A percentile compares a stretch with the other conserved stretches of the same genome.
Conservation (phyloP, 2,888 invertebrate genomes). For the Caenorhabditis zanzibari region DNA sequence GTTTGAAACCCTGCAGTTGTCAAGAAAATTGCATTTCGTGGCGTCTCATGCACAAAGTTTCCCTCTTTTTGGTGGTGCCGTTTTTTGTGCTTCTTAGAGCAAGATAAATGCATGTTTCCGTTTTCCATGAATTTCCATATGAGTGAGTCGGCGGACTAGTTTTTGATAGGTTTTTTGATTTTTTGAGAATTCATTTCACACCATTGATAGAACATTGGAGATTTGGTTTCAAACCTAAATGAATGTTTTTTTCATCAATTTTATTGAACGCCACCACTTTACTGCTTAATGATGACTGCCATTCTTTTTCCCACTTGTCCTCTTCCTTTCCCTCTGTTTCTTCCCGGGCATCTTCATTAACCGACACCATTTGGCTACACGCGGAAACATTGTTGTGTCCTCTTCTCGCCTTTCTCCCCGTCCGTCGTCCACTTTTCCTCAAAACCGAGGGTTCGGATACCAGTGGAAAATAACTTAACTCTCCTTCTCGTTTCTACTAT, state of each 20-base stretch:
- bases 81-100: constrained; percentile 9
- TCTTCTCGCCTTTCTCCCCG: constrained; percentile 15
- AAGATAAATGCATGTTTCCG: constrained; percentile 33
- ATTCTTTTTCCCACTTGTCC: constrained; percentile 5
- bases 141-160: constrained; percentile 8
- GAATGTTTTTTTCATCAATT: too few species aligned
- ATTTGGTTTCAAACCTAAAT: too few species aligned
- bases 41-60: constrained; percentile 23
- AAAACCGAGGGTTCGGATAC: constrained; percentile 22
- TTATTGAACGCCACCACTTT: too few species aligned
- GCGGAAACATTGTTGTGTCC: constrained; percentile 43
- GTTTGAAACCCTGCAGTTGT: constrained; percentile 23
- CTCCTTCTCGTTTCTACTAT: constrained; percentile 3
- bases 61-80: not conserved
- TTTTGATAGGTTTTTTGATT: too few species aligned
- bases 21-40: constrained; percentile 39
- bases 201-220: too few species aligned
- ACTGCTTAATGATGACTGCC: not conserved
- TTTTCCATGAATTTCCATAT: constrained; percentile 56
- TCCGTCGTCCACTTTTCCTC: not conserved
- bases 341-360: constrained; percentile 19
- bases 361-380: constrained; percentile 43
- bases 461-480: constrained; percentile 54
- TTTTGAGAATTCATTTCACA: too few species aligned
- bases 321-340: not conserved